A percentile compares a stretch with the other conserved stretches of the same genome.
Evolutionary conservation across 2,888 invertebrate species (phyloP).

Genomic region (Molanna angustata): DNA sequence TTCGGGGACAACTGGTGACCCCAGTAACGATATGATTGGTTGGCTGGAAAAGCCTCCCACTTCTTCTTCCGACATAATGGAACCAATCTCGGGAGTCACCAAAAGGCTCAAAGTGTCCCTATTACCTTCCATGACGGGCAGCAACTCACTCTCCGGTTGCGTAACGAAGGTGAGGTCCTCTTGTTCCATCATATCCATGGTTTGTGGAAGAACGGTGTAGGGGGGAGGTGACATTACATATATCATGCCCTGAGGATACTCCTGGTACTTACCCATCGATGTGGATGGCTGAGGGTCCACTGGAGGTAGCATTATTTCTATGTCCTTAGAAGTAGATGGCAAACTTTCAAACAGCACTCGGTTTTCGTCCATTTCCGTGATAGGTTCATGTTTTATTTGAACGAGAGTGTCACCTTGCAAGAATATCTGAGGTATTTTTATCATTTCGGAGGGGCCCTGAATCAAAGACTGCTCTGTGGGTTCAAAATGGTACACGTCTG

Average conservation of each 20-base stretch:
- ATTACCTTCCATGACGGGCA: conserved; percentile 4
- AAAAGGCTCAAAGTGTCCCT: conserved; percentile 38
- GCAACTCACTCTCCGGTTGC: background rate
- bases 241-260: conserved; percentile 7
- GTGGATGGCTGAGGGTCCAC: conserved; percentile 12
- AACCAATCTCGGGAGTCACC: conserved; percentile 41
- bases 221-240: conserved; percentile 38
- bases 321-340: conserved; percentile 16
- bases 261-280: conserved; percentile 18
- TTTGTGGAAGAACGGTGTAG: conserved; percentile 1
- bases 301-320: conserved; percentile 7
- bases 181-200: conserved; percentile 8
- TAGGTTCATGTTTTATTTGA: conserved; percentile 17
- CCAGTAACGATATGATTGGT: conserved; percentile 42
- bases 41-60: conserved; percentile 40
- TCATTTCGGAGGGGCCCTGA: background rate
- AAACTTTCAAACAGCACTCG: conserved; percentile 2
- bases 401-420: conserved; percentile 1
- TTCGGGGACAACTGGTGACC: background rate
- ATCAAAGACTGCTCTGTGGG: background rate
- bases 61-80: conserved; percentile 46
- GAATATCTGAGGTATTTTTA: background rate
- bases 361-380: conserved; percentile 13
- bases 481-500: conserved; percentile 10
- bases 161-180: background rate